These are phyloP conservation scores for Tenebrosternarchus preto DNA, from an alignment of 2,113 vertebrate genomes.

Conservation along the genomic window DNA sequence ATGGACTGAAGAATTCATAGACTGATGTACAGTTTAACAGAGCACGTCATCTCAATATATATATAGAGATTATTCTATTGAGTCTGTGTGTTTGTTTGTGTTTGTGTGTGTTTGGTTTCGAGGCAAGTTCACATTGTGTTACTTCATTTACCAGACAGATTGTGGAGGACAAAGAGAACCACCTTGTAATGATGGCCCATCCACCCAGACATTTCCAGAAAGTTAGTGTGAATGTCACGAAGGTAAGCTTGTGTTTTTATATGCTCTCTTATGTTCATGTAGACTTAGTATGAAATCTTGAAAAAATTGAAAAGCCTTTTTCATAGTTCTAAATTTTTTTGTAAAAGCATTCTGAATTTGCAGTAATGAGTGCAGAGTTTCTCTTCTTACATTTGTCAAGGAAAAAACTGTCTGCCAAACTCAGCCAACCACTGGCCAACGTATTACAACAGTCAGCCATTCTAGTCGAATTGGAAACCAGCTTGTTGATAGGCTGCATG, in stretches of 20 bases:
- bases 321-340: too few relatives aligned
- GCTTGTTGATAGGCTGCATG: constrained; percentile 30
- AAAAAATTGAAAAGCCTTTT: too few relatives aligned
- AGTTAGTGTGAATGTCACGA: constrained; percentile 64
- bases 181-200: constrained; percentile 71
- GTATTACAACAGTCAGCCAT: background rate
- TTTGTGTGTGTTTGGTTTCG: background rate
- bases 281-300: too few relatives aligned
- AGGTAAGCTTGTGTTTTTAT: constrained; percentile 63
- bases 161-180: constrained; percentile 82
- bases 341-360: too few relatives aligned
- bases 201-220: constrained; percentile 70
- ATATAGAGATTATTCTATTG: too few relatives aligned
- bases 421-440: constrained; percentile 45
- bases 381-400: constrained; percentile 57
- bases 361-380: background rate
- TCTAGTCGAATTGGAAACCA: constrained; percentile 47
- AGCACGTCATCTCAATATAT: too few relatives aligned
- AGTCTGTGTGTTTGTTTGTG: constrained; percentile 1
- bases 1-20: background rate
- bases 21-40: background rate
- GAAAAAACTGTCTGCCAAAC: constrained; percentile 58
- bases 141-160: constrained; percentile 69
- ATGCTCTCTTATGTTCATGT: background rate
- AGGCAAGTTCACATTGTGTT: background rate